A percentile compares a stretch with the other conserved stretches of the same genome.
Evolutionary conservation across 2,797 vertebrate species (phyloP).

Genomic region (Tenualosa ilisha): DNA sequence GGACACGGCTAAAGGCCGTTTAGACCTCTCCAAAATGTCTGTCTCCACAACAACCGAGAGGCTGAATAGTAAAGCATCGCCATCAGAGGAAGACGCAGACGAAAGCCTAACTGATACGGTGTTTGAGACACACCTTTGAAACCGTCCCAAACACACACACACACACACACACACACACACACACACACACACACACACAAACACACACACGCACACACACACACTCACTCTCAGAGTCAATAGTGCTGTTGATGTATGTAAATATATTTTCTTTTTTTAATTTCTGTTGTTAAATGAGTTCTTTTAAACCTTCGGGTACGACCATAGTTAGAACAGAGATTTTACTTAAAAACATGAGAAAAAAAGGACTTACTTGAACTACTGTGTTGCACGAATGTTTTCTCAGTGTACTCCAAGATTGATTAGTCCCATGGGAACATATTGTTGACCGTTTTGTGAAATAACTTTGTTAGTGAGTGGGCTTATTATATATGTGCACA

Average conservation of each 20-base stretch:
- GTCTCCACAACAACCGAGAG: slow-evolving; percentile 72
- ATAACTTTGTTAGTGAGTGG: not conserved
- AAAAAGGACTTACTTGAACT: slow-evolving; percentile 75
- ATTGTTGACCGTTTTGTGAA: not conserved
- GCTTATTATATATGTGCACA: not conserved
- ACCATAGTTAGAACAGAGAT: slow-evolving; percentile 12
- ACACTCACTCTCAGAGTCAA: slow-evolving; percentile 43
- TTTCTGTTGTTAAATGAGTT: slow-evolving; percentile 61
- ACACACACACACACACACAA: not conserved
- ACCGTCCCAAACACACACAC: slow-evolving; percentile 41
- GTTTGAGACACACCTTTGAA: slow-evolving; percentile 87
- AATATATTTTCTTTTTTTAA: slow-evolving; percentile 61
- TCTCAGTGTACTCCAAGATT: slow-evolving; percentile 9
- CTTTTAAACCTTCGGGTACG: slow-evolving; percentile 12
- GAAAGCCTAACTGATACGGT: slow-evolving; percentile 82
- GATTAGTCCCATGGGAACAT: not conserved
- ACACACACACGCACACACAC: not conserved
- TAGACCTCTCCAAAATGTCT: slow-evolving; percentile 77
- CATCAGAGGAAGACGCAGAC: slow-evolving; percentile 83
- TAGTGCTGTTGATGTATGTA: slow-evolving; percentile 62
- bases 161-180: not conserved
- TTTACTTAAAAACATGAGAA: slow-evolving; percentile 3
- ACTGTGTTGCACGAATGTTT: slow-evolving; percentile 53
- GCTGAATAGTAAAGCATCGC: slow-evolving; percentile 81
- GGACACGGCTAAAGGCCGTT: slow-evolving; percentile 90